Base-by-base conservation (phyloP, 1,140 invertebrate species). In the Leptinotarsa defecta region DNA sequence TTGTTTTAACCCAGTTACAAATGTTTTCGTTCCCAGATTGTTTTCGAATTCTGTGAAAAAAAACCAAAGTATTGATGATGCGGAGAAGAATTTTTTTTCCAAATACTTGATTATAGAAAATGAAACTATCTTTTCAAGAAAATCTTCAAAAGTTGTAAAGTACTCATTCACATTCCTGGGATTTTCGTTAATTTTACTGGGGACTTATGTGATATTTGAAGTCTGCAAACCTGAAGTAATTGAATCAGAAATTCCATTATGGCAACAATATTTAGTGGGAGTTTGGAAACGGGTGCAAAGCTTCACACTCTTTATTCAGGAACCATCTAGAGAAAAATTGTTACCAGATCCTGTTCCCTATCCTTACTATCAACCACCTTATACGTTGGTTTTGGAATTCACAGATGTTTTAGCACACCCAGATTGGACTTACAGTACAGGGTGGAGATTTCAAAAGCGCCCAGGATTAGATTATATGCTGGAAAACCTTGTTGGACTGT, bases 371-470 rank as follows among this genome's bases (percentile, higher is more conserved):
- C 98, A 99, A 86, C 98, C 98, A n/a, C 95, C 95, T 1, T 99
- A 99, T 83, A 99, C 98, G 3, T 86, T 99, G 17, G 93, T 99
- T 19, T 84, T 99, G 71, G 98, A 99, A 89, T 90, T 99, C 86
- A 99, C 94, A 63, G 97, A 98, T 85, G 91, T 99, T 11, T 87
- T 99, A 3, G 94, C 99, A 3, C 95, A 99, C 88, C 97, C 98
- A 3, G 97, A 99, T 86, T 99, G 98, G 98, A 98, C 97, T 19
- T 92, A 91, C 79, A 88, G 90, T 84, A 91, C 90, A 61, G 91
- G 91, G 4, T 92, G 91, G 90, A 88, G 90, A 81, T 99, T 99
- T 86, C 99, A 99, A 87, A 99, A 99, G 86, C 90, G 98, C 64
- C 98, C 98, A 6, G 97, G 83, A 74, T 90, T 99, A 0, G 96